Evolutionary conservation across 2,888 invertebrate genomes (phyloP), one percentile per base, ranked within the genome.

Genomic region (Tipula helvola): DNA sequence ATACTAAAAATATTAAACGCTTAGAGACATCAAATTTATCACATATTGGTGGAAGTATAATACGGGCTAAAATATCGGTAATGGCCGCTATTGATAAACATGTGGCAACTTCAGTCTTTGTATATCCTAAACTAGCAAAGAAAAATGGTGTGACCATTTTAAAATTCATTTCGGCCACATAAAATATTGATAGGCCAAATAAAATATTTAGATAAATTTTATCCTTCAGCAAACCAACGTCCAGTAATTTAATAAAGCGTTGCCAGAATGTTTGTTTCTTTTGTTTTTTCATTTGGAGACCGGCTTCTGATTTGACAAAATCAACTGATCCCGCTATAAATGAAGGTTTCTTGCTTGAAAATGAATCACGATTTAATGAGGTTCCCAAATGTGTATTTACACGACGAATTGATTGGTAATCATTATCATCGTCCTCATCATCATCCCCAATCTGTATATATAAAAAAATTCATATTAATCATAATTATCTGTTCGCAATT

Each of bases 21-120:
- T 95, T 96, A 28, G 94, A 94, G 88, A 95, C 93, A 83, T 92
- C 92, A 52, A 93, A 93, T 87, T 94, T 93, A 90, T 96, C 96
- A 89, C 95, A 96, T 89, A 96, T 93, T 16, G 95, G 95, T 41
- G 96, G 96, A 88, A 96, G 90, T 52, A 95, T 93, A 88, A 96
- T 92, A 88, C 96, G 93, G 36, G 96, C 95, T 86, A 95, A 91
- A 88, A 96, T 95, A 90, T 96, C 96, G 12, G 95, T 94, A 41
- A 95, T 94, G 8, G 96, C 96, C 44, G 95, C 95, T 89, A 95
- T 93, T 7, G 95, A 96, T 85, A 96, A 92, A 89, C 95, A 96
- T 89, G 94, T 94, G 86, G 96, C 96, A 36, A 95, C 94, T 88
- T 96, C 95, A 0, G 93, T 91, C 90, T 94, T 94, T 87, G 93